Base-by-base conservation (phyloP, 2,888 invertebrate species). In the Meiosimyza platycephala region DNA sequence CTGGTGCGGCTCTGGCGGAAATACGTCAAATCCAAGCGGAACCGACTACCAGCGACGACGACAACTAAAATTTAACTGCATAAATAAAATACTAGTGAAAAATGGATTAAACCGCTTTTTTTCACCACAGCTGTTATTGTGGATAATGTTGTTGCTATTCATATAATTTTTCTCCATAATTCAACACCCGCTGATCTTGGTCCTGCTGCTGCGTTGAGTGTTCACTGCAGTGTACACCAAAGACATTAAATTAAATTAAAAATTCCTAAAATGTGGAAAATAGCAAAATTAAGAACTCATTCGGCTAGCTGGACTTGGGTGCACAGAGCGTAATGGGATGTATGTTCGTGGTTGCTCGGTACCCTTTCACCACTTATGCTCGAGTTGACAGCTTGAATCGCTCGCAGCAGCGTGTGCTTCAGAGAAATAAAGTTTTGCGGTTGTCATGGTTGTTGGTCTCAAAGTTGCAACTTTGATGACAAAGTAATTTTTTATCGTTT, bases 181-280 rank as follows among this genome's bases (percentile, higher is more conserved):
- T 28, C 13, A 48, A 63, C 11, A 57, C n/a, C 15, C 50, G 59
- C 50, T 59, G 50, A 40, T 40, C 40, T 40, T 40, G 6, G 40
- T 40, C 40, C 40, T 40, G 40, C 40, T 9, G 9, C 40, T 6
- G 9, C 40, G 40, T 40, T 40, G 9, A 7, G 40, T 40, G 18
- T 18, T 55, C 6, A 22, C 57, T 16, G 59, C 28, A 15, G 59
- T 68, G 13, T 15, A 7, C 48, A 48, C 50, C 48, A 28, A 68
- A 59, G 59, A 68, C 57, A 68, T 69, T 69, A 69, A 69, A 62
- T 69, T 60, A 69, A 60, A 69, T 69, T 69, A 69, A 60, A 69
- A 69, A 69, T 69, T 69, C 62, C 62, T 69, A 52, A 68, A 69
- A 69, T 60, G 51, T 13, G 60, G 57, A 62, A 69, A 60, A 60